Evolutionary conservation across 2,113 vertebrate species (phyloP).

Genomic region (Castor canadensis): DNA sequence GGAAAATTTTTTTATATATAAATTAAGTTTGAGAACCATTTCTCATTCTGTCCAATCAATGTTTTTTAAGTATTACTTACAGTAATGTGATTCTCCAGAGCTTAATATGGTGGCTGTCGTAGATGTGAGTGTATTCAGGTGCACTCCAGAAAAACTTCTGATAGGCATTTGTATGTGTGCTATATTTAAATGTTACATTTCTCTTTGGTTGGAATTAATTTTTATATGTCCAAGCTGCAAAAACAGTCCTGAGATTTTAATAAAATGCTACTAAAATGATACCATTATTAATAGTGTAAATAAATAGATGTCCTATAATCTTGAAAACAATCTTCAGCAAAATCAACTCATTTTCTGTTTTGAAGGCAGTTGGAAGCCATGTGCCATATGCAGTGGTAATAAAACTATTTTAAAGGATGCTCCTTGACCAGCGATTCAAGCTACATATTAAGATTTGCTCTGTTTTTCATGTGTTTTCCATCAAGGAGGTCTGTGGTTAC

Average conservation of each 20-base stretch:
- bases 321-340: slow-evolving; percentile 59
- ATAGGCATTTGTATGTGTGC: not conserved
- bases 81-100: slow-evolving; percentile 65
- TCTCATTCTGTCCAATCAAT: slow-evolving; percentile 80
- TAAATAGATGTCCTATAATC: slow-evolving; percentile 59
- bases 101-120: not conserved
- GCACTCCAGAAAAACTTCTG: not conserved
- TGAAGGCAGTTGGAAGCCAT: slow-evolving; percentile 83
- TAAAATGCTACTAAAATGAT: slow-evolving; percentile 25
- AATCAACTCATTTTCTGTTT: slow-evolving; percentile 77
- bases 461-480: slow-evolving; percentile 99
- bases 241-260: slow-evolving; percentile 26
- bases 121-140: not conserved
- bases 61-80: slow-evolving; percentile 80
- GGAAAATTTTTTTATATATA: slow-evolving; percentile 70
- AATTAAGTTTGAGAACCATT: slow-evolving; percentile 75
- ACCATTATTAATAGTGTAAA: slow-evolving; percentile 47
- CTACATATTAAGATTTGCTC: slow-evolving; percentile 88
- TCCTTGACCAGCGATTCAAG: slow-evolving; percentile 86
- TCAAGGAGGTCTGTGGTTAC: slow-evolving; percentile 99
- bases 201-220: slow-evolving; percentile 51
- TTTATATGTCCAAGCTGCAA: slow-evolving; percentile 37
- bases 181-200: slow-evolving; percentile 42
- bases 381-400: slow-evolving; percentile 83
- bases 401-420: slow-evolving; percentile 92